Evolutionary conservation across 1,140 invertebrate genomes (phyloP).

Genomic region (Hyles vespertilio): DNA sequence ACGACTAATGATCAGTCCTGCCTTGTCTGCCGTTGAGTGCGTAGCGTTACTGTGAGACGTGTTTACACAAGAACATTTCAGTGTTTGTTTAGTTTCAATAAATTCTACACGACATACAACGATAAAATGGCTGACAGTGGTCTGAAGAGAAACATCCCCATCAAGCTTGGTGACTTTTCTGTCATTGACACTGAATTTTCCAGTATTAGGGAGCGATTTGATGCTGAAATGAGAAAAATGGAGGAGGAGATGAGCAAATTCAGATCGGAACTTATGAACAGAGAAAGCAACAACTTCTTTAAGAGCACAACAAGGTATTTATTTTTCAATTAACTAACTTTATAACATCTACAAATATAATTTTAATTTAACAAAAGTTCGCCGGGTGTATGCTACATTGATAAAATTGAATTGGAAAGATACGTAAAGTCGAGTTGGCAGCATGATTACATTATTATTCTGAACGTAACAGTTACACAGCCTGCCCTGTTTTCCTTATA

Average conservation of each 20-base stretch:
- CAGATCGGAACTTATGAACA: slow-evolving; percentile 93
- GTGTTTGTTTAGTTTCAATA: slow-evolving; percentile 71
- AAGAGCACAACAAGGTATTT: slow-evolving; percentile 89
- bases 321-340: slow-evolving; percentile 32
- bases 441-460: slow-evolving; percentile 54
- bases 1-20: slow-evolving; percentile 71
- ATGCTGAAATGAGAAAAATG: slow-evolving; percentile 98
- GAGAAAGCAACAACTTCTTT: slow-evolving; percentile 93
- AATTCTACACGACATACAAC: slow-evolving; percentile 43
- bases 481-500: slow-evolving; percentile 59
- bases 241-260: slow-evolving; percentile 99
- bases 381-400: too few relatives aligned
- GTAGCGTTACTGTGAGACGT: slow-evolving; percentile 59
- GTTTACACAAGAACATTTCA: slow-evolving; percentile 62
- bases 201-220: slow-evolving; percentile 95
- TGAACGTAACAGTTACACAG: slow-evolving; percentile 43
- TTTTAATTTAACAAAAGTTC: neutral
- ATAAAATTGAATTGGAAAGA: neutral
- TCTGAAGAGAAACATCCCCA: slow-evolving; percentile 92
- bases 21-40: slow-evolving; percentile 61
- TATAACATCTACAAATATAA: neutral
- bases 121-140: slow-evolving; percentile 84
- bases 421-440: slow-evolving; percentile 14
- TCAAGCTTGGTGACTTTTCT: slow-evolving; percentile 95
- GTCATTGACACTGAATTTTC: slow-evolving; percentile 98